Evolutionary conservation across 2,797 vertebrate species (phyloP).

Genomic region (Chrysocyon brachyurus): DNA sequence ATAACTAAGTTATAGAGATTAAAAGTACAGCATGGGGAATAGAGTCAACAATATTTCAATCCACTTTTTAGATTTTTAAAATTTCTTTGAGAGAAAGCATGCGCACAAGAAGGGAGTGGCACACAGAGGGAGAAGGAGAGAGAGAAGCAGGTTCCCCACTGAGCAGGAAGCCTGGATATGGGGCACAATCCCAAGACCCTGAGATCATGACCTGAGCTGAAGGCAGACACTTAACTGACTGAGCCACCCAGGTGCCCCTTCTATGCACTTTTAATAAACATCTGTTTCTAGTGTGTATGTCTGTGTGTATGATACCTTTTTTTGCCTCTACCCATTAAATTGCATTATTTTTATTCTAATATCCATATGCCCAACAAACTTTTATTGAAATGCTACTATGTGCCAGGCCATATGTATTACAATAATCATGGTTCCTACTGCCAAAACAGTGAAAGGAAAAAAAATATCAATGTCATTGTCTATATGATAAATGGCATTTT

Average conservation of each 20-base stretch:
- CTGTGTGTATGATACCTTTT: neutral
- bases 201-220: no score
- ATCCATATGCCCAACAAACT: neutral
- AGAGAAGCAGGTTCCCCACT: no score
- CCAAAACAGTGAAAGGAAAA: neutral
- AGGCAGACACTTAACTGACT: no score
- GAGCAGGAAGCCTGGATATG: no score
- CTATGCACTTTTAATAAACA: neutral
- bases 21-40: neutral
- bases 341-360: conserved; percentile 35
- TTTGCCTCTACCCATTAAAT: neutral
- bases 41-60: neutral
- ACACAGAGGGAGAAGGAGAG: no score
- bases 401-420: neutral
- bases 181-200: no score
- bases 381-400: neutral
- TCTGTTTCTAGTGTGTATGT: neutral
- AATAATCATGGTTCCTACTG: neutral
- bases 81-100: no score
- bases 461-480: neutral
- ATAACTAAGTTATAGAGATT: neutral
- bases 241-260: no score
- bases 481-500: conserved; percentile 15
- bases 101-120: no score
- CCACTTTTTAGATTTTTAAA: neutral